A percentile compares a stretch with the other conserved stretches of the same genome.
Evolutionary conservation across 2,888 invertebrate species (phyloP).

Genomic region (Clusia tigrina): DNA sequence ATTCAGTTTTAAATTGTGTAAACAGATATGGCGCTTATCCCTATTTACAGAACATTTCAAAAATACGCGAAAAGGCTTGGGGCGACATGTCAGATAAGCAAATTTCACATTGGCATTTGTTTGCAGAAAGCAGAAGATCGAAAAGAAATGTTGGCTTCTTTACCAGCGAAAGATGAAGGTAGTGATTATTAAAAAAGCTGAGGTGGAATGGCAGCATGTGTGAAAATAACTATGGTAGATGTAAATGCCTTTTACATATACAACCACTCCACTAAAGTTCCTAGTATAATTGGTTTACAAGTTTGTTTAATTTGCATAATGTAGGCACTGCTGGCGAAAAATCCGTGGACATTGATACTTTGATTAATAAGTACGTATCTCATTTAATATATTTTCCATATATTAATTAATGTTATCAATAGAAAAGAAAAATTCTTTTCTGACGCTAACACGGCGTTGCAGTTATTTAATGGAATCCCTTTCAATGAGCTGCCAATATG

Average conservation of each 20-base stretch:
- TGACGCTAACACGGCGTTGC: conserved; percentile 74
- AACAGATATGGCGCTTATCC: no score
- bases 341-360: conserved; percentile 74
- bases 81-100: conserved; percentile 13
- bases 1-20: no score
- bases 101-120: conserved; percentile 46
- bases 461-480: conserved; percentile 77
- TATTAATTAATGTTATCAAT: conserved; percentile 21
- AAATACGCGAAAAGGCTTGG: conserved; percentile 6
- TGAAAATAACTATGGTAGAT: no score
- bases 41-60: no score
- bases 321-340: conserved; percentile 83
- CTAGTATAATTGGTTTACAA: no score
- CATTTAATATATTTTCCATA: background rate
- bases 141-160: conserved; percentile 67
- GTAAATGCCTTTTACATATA: no score
- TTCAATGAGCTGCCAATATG: conserved; percentile 84
- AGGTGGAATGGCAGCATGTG: no score
- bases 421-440: conserved; percentile 79
- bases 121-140: conserved; percentile 66
- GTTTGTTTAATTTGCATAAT: no score
- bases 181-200: no score
- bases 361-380: conserved; percentile 68
- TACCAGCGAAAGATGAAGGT: conserved; percentile 72
- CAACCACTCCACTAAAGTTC: no score